A percentile compares a stretch with the other conserved stretches of the same genome.
Conservation (phyloP, 1,140 invertebrate species). For the Oryzaephilus surinamensis region DNA sequence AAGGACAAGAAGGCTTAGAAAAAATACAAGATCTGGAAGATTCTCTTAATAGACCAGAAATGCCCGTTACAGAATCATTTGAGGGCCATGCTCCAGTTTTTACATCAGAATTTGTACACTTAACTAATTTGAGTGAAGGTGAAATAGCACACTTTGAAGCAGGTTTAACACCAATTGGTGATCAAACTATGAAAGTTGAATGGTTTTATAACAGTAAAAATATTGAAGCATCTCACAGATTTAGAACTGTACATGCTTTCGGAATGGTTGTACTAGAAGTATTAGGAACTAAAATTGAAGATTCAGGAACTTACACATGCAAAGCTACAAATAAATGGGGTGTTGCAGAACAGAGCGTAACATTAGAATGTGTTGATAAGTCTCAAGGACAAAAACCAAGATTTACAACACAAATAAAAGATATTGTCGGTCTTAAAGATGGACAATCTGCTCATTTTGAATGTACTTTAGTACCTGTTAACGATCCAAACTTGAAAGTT, state of each 20-base stretch:
- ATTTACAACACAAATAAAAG: slow-evolving; percentile 81
- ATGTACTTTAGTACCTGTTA: slow-evolving; percentile 82
- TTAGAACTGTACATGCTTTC: slow-evolving; percentile 85
- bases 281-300: slow-evolving; percentile 77
- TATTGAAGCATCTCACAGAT: slow-evolving; percentile 79
- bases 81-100: slow-evolving; percentile 77
- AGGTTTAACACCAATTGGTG: slow-evolving; percentile 82
- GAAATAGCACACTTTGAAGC: slow-evolving; percentile 93
- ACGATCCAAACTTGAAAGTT: slow-evolving; percentile 86
- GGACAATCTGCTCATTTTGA: slow-evolving; percentile 88
- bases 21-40: slow-evolving; percentile 86
- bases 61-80: slow-evolving; percentile 55
- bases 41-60: slow-evolving; percentile 61
- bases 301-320: slow-evolving; percentile 80
- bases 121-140: slow-evolving; percentile 73
- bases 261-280: slow-evolving; percentile 93
- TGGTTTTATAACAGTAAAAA: slow-evolving; percentile 93
- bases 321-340: slow-evolving; percentile 82
- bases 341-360: slow-evolving; percentile 72
- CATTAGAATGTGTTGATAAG: slow-evolving; percentile 73
- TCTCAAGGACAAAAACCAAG: slow-evolving; percentile 74
- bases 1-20: slow-evolving; percentile 81
- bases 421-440: slow-evolving; percentile 75
- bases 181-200: slow-evolving; percentile 93
- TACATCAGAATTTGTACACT: slow-evolving; percentile 74